Percentiles rank a stretch among this genome's conserved stretches.
Evolutionary conservation across 1,140 invertebrate genomes (phyloP).

Genomic region (Drosophila neocordata): DNA sequence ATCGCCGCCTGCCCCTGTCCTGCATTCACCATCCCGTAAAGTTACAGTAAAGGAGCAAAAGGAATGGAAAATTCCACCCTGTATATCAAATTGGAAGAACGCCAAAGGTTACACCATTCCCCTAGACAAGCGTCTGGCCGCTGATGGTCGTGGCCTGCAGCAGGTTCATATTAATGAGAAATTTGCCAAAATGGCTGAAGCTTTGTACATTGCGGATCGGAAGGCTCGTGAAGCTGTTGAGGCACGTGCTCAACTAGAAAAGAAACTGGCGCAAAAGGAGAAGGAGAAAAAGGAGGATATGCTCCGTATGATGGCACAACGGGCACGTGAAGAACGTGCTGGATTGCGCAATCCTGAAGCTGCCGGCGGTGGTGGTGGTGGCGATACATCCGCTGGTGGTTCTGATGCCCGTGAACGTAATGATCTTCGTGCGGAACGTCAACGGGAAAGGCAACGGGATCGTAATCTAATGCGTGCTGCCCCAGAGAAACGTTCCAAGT

Average conservation of each 20-base stretch:
- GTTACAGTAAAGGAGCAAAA: constrained; percentile 99
- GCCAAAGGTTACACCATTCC: constrained; percentile 98
- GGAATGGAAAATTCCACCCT: constrained; percentile 99
- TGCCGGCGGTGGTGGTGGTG: constrained; percentile 65
- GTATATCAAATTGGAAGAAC: constrained; percentile 99
- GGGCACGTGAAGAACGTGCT: constrained; percentile 97
- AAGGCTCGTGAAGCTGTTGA: constrained; percentile 99
- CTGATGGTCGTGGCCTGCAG: constrained; percentile 98
- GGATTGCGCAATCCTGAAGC: constrained; percentile 84
- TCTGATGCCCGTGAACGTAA: constrained; percentile 95
- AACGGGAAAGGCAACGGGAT: constrained; percentile 95
- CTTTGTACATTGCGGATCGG: constrained; percentile 98
- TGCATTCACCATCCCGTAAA: constrained; percentile 98
- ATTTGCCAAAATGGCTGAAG: constrained; percentile 98
- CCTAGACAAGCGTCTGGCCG: constrained; percentile 98
- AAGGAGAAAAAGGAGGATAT: constrained; percentile 99
- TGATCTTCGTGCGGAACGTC: constrained; percentile 93
- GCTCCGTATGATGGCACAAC: constrained; percentile 95
- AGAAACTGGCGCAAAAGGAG: constrained; percentile 98
- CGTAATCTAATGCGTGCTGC: constrained; percentile 96
- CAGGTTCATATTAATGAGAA: constrained; percentile 99
- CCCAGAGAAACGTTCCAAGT: constrained; percentile 94
- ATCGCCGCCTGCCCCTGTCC: constrained; percentile 94
- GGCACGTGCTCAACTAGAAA: constrained; percentile 96
- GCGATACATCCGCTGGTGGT: constrained; percentile 82